Evolutionary conservation across 2,113 vertebrate species (phyloP), one percentile per base, ranked within the genome.

Genomic region (Notothenia coriiceps): DNA sequence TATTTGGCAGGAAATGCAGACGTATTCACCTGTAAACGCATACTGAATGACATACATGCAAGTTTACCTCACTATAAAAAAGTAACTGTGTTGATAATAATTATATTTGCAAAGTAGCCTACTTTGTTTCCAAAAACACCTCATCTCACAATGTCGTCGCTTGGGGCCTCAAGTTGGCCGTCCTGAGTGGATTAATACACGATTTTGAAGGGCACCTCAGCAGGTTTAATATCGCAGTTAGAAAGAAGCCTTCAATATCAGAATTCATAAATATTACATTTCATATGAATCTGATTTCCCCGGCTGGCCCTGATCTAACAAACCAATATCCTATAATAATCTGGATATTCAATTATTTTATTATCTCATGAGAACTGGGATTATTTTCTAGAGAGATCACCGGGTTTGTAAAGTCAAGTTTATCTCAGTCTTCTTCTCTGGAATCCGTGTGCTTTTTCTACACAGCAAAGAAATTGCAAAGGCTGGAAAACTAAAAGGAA

Each of bases 251-350:
- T 69, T 84, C 54, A 74, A 62, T 82, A 80, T 83, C 68, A 51
- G 29, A 55, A 70, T 75, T 82, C 77, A 89, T 87, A 77, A 89
- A 86, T 87, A 87, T 72, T 87, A 59, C 72, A 87, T 85, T 87
- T 79, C 44, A 70, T 86, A 70, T 83, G 52, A 82, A 77, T 86
- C 60, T 80, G 47, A 85, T 83, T 85, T 70, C 75, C 62, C 69
- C 2, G 52, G 65, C 69, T 62, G 80, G 22, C 47, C 74, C 69
- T 80, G 74, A 62, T 72, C 50, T 76, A 57, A 83, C 47, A 86
- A 73, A 84, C 55, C 22, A 33, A 56, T 47, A 77, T 61, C 56
- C n/a, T 20, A 44, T 73, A 74, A 75, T 72, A 51, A 85, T 76
- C 59, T 74, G 33, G 20, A 73, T 57, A 55, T 72, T 87, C 64